phyloP scores from a whole-genome alignment of 2,888 invertebrate genomes.

The Artemia sinica region DNA sequence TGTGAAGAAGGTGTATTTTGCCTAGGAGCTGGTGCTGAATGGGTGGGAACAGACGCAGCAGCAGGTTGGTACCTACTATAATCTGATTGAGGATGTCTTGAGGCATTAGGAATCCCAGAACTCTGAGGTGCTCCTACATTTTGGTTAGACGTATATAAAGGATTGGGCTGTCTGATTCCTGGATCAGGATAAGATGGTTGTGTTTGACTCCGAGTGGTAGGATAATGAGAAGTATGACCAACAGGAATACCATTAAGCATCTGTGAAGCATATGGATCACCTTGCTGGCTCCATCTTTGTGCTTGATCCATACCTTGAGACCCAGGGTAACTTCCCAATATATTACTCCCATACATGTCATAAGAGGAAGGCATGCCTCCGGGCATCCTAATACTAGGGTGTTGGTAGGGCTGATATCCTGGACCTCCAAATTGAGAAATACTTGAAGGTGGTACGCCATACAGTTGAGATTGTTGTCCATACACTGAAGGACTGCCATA shows the following conservation, averaged over 20 bases:
- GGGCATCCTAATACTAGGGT: constrained; percentile 1
- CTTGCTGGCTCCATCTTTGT: constrained; percentile 12
- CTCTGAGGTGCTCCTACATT: not conserved
- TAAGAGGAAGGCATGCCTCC: constrained; percentile 3
- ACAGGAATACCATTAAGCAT: constrained; percentile 2
- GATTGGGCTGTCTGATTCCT: constrained; percentile 1
- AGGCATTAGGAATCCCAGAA: not conserved
- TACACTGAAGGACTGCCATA: not conserved
- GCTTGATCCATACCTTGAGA: constrained; percentile 9
- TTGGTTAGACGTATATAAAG: not conserved
- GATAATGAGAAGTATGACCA: constrained; percentile 10
- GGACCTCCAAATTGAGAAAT: constrained; percentile 8
- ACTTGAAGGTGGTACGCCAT: not conserved
- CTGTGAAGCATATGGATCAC: constrained; percentile 11
- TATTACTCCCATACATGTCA: constrained; percentile 3
- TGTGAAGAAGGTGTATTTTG: not conserved
- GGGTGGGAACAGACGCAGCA: not conserved
- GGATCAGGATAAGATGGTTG: constrained; percentile 7
- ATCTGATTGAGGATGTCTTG: not conserved
- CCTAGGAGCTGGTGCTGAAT: constrained; percentile 5
- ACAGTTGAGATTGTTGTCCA: constrained; percentile 3
- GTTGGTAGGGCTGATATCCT: constrained; percentile 9
- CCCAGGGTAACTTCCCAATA: constrained; percentile 1
- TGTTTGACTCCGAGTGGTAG: constrained; percentile 4
- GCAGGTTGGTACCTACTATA: constrained; percentile 7